phyloP scores from a whole-genome alignment of 2,888 invertebrate species.

The Epinotia bilunana region DNA sequence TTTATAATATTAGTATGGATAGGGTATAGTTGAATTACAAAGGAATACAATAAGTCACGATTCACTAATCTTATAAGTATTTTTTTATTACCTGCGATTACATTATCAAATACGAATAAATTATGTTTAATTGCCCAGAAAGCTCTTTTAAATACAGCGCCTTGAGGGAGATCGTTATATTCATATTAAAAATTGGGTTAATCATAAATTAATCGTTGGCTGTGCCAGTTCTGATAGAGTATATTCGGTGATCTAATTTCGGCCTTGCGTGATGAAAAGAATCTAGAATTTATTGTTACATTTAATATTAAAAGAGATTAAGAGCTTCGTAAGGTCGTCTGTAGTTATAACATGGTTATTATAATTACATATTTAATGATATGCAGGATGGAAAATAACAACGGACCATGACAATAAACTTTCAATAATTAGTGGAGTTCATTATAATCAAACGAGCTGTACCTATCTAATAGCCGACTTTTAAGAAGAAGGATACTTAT shows the following conservation, averaged over 20 bases:
- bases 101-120: conserved; percentile 34
- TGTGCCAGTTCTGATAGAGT: conserved; percentile 29
- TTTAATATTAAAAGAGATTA: conserved; percentile 12
- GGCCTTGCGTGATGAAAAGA: conserved; percentile 14
- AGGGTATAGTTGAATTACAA: too few species aligned
- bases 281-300: conserved; percentile 6
- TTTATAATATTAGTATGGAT: background rate
- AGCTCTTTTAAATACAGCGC: conserved; percentile 15
- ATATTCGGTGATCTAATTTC: conserved; percentile 31
- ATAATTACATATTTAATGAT: background rate
- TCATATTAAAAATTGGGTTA: conserved; percentile 40
- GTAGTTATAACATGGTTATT: background rate
- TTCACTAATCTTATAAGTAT: conserved; percentile 15
- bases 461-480: too few species aligned
- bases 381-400: conserved; percentile 2
- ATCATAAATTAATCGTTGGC: conserved; percentile 35
- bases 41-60: conserved; percentile 17
- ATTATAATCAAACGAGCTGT: too few species aligned
- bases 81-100: conserved; percentile 29
- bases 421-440: too few species aligned
- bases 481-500: too few species aligned
- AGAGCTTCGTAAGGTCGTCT: background rate
- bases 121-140: conserved; percentile 26
- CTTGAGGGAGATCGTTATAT: conserved; percentile 39
- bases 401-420: background rate